Base-by-base conservation (phyloP, 2,888 invertebrate genomes). In the Dynastes hyllus region DNA sequence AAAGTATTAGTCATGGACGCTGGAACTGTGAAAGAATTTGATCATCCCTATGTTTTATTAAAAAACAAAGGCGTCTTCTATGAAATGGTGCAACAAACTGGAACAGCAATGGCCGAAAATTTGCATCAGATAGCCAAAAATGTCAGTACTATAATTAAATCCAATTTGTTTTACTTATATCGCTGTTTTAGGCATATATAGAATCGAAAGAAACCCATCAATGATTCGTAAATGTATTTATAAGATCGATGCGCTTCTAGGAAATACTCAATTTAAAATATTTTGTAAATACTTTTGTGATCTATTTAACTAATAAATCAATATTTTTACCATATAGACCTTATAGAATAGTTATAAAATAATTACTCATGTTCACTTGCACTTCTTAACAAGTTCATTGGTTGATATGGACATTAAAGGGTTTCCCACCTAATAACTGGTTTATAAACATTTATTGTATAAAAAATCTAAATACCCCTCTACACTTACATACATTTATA, bases 1-100 rank as follows among this genome's bases (percentile, higher is more conserved):
- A 92, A 93, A 88, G 94, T 96, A 78, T 87, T 96, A 82, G 96
- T 96, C n/a, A 93, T 97, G 92, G 94, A 95, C 86, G 93, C 94
- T 58, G 97, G 97, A 0, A 92, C 73, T 61, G 91, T 94, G 85
- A 92, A 92, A 9, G 97, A 98, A 88, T 93, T 94, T 65, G 96
- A 94, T 8, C 93, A 94, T 84, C 97, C 98, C 0, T 92, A 92
- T 86, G 90, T 92, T 82, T 87, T 95, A 69, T 86, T 95, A 63
- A 90, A 92, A 69, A 91, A 92, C 82, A 89, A 89, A 1, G 93
- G 94, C 0, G 90, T 92, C 79, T 92, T 96, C 84, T 92, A 92
- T 81, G 88, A 91, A 8, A 88, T 95, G 82, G 94, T 95, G 0
- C 91, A 94, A 61, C 93, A 95, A 85, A 94, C 94, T 0, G 95